Conservation (phyloP, 2,797 vertebrate genomes). For the Danio choprae region DNA sequence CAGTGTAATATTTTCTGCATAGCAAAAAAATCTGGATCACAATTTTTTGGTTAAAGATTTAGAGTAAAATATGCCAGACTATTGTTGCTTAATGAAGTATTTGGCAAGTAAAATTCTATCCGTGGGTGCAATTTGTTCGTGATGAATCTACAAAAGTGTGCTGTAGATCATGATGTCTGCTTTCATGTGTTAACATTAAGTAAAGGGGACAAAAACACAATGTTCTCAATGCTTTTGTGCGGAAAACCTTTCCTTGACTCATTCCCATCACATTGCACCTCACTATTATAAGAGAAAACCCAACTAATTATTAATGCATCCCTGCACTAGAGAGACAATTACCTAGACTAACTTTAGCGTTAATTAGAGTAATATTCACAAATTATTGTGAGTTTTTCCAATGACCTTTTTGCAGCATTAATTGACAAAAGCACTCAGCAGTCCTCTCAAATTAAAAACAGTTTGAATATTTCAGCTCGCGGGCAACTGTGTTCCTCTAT, state of each 20-base stretch:
- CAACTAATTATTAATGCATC: constrained; percentile 4
- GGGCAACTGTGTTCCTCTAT: constrained; percentile 1
- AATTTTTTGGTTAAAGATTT: too few relatives aligned
- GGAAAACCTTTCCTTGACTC: neutral
- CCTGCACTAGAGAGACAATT: constrained; percentile 3
- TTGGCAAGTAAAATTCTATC: neutral
- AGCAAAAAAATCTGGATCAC: too few relatives aligned
- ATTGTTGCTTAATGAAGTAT: neutral
- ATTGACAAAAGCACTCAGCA: constrained; percentile 8
- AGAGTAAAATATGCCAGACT: too few relatives aligned
- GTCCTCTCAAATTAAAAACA: constrained; percentile 14
- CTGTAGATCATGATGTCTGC: neutral
- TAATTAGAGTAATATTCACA: constrained; percentile 27
- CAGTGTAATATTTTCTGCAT: too few relatives aligned
- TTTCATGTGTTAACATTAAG: neutral
- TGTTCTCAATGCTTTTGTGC: neutral
- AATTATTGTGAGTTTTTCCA: constrained; percentile 1
- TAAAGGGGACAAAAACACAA: neutral
- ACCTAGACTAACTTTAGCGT: neutral
- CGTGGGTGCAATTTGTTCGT: neutral
- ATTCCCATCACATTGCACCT: neutral
- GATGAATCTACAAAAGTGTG: neutral
- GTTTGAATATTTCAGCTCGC: neutral
- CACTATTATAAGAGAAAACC: neutral
- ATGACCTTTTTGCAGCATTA: constrained; percentile 14